Evolutionary conservation across 2,797 vertebrate species (phyloP).

Genomic region (Diplodus sargus): DNA sequence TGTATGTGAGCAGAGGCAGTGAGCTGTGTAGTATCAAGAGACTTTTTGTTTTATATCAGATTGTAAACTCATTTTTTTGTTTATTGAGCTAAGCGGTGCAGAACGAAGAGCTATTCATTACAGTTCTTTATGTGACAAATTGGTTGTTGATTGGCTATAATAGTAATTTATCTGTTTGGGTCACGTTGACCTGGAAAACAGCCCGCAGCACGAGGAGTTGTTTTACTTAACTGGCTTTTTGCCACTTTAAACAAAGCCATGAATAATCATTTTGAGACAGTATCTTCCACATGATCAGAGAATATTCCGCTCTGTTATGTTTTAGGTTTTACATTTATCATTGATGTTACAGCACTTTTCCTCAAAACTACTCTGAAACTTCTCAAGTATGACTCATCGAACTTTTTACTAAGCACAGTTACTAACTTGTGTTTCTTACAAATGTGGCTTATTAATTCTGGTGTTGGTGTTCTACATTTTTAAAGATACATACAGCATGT

Average conservation of each 20-base stretch:
- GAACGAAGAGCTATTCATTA: slow-evolving; percentile 8
- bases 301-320: not conserved
- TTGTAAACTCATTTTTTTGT: slow-evolving; percentile 44
- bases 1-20: slow-evolving; percentile 14
- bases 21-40: slow-evolving; percentile 27
- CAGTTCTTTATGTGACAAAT: slow-evolving; percentile 5
- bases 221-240: not conserved
- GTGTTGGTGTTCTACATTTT: not conserved
- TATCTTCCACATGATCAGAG: not conserved
- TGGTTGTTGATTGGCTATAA: slow-evolving; percentile 1
- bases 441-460: slow-evolving; percentile 7
- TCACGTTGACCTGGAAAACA: not conserved
- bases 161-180: no score
- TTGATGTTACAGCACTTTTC: not conserved
- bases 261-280: not conserved
- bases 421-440: slow-evolving; percentile 10
- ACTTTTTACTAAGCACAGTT: slow-evolving; percentile 4
- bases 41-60: slow-evolving; percentile 26
- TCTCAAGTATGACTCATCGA: slow-evolving; percentile 13
- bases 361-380: slow-evolving; percentile 11
- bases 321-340: slow-evolving; percentile 2
- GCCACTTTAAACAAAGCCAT: not conserved
- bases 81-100: slow-evolving; percentile 26
- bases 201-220: not conserved
- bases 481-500: slow-evolving; percentile 18